Evolutionary conservation across 1,140 invertebrate species (phyloP).

Genomic region (Cherax destructor): DNA sequence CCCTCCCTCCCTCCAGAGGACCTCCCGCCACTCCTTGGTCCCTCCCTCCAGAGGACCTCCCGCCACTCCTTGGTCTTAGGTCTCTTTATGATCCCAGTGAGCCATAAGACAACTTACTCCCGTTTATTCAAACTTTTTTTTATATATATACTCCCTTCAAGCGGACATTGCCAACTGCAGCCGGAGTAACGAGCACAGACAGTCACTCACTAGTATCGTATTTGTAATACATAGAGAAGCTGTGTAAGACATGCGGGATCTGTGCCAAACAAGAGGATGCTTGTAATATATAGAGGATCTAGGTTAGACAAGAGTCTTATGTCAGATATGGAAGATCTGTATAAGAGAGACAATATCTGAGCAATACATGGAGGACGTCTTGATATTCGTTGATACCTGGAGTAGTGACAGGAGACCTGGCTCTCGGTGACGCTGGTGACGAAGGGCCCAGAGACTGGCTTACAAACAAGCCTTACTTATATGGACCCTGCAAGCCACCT

Average conservation of each 20-base stretch:
- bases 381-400: neutral
- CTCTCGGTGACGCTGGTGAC: constrained; percentile 40
- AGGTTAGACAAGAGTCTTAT: no score
- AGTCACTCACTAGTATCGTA: neutral
- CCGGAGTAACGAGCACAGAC: neutral
- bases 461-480: constrained; percentile 59
- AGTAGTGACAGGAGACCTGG: constrained; percentile 32
- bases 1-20: neutral
- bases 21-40: neutral
- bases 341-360: no score
- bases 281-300: no score
- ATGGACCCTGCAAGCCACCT: constrained; percentile 48
- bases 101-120: constrained; percentile 21
- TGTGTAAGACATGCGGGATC: neutral
- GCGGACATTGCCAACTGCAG: neutral
- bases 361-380: no score
- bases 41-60: neutral
- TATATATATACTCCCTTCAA: neutral
- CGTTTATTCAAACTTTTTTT: neutral
- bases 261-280: neutral
- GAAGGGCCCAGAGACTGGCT: constrained; percentile 45
- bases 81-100: constrained; percentile 18
- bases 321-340: no score
- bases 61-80: neutral
- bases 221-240: no score